A percentile compares a stretch with the other conserved stretches of the same genome.
Conservation (phyloP, 2,113 vertebrate species). For the Coreoperca whiteheadi region DNA sequence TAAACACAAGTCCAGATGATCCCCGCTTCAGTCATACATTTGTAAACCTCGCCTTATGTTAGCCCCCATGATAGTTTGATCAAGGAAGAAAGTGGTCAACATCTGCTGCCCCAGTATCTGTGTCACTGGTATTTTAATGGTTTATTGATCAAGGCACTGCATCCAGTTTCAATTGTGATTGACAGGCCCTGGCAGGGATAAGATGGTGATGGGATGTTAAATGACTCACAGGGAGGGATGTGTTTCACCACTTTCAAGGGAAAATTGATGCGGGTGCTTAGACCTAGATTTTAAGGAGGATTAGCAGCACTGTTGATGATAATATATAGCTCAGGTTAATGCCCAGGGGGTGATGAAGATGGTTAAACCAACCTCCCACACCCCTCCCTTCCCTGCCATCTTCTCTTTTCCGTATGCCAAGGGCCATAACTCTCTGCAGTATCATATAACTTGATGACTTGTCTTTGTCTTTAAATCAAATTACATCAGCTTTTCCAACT, state of each 20-base stretch:
- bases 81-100: constrained; percentile 56
- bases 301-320: constrained; percentile 11
- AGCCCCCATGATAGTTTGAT: constrained; percentile 13
- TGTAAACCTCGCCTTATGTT: constrained; percentile 1
- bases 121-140: constrained; percentile 62
- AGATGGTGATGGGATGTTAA: constrained; percentile 50
- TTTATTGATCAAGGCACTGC: constrained; percentile 65
- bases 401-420: constrained; percentile 14
- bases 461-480: constrained; percentile 35
- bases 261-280: constrained; percentile 12
- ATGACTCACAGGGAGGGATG: constrained; percentile 28
- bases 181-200: constrained; percentile 43
- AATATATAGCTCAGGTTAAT: background rate
- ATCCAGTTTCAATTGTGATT: constrained; percentile 69
- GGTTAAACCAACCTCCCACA: background rate
- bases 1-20: background rate
- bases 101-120: constrained; percentile 48
- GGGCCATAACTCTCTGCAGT: constrained; percentile 12
- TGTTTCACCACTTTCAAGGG: constrained; percentile 26
- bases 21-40: background rate
- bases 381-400: background rate
- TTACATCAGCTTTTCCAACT: constrained; percentile 44
- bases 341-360: background rate
- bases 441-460: constrained; percentile 28
- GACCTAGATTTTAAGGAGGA: constrained; percentile 31